Evolutionary conservation across 1,140 invertebrate species (phyloP).

Genomic region (Chymomyza costata): DNA sequence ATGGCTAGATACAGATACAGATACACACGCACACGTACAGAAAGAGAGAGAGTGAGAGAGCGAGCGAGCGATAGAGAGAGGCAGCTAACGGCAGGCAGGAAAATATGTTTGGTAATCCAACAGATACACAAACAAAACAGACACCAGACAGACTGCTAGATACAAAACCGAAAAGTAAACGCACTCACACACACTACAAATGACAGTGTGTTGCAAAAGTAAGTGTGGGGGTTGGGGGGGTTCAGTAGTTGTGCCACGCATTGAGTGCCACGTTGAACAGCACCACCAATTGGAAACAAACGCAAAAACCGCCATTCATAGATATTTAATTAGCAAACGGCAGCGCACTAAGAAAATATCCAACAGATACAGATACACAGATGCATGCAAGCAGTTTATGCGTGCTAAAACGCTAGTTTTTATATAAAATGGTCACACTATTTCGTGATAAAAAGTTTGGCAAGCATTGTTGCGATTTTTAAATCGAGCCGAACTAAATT

Average conservation of each 20-base stretch:
- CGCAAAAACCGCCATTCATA: constrained; percentile 68
- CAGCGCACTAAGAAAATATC: background rate
- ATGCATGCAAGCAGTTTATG: too few relatives aligned
- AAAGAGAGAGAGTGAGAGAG: background rate
- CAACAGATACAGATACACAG: too few relatives aligned
- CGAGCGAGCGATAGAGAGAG: background rate
- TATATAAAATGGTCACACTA: too few relatives aligned
- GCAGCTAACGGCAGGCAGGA: background rate
- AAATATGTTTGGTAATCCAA: constrained; percentile 10
- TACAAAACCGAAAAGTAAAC: background rate
- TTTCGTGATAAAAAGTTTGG: too few relatives aligned
- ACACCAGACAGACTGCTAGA: background rate
- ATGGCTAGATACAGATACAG: constrained; percentile 10
- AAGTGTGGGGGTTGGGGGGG: background rate
- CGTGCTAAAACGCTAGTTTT: too few relatives aligned
- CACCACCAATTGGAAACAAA: constrained; percentile 10
- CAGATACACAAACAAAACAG: constrained; percentile 7
- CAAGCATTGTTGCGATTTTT: too few relatives aligned
- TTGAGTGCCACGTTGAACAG: constrained; percentile 6
- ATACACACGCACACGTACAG: background rate
- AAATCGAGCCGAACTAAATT: too few relatives aligned
- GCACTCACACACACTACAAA: too few relatives aligned
- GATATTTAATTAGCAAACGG: constrained; percentile 71
- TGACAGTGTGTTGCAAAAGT: background rate
- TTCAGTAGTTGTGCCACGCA: background rate